Conservation (phyloP, 2,113 vertebrate genomes). For the Taxidea taxus region DNA sequence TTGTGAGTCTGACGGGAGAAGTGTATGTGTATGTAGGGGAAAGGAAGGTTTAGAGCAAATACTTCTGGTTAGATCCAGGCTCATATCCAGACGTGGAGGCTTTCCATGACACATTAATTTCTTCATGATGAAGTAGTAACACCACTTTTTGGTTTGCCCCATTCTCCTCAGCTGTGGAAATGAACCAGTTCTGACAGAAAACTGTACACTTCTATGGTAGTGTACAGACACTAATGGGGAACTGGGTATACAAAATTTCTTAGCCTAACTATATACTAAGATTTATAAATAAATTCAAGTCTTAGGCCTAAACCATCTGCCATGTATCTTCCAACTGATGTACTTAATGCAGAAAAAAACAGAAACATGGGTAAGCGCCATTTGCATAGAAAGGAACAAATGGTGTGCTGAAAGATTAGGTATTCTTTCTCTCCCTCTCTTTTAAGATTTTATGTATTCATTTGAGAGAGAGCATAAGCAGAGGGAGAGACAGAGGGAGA, state of each 20-base stretch:
- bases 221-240: neutral
- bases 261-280: neutral
- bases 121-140: neutral
- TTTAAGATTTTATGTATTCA: neutral
- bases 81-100: neutral
- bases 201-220: neutral
- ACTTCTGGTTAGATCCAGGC: neutral
- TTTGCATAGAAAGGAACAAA: neutral
- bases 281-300: neutral
- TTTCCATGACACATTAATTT: neutral
- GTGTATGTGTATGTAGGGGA: neutral
- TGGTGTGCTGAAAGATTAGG: neutral
- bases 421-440: neutral
- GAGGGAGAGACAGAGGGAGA: neutral
- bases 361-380: neutral
- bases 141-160: neutral
- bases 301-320: neutral
- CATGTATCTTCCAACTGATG: neutral
- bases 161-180: neutral
- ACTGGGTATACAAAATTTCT: neutral
- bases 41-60: neutral
- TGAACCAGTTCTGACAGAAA: neutral
- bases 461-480: neutral
- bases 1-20: neutral
- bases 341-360: neutral